These are phyloP conservation scores for Trochalopteron elliotii DNA, from an alignment of 2,113 vertebrate genomes.

Conservation along the genomic window DNA sequence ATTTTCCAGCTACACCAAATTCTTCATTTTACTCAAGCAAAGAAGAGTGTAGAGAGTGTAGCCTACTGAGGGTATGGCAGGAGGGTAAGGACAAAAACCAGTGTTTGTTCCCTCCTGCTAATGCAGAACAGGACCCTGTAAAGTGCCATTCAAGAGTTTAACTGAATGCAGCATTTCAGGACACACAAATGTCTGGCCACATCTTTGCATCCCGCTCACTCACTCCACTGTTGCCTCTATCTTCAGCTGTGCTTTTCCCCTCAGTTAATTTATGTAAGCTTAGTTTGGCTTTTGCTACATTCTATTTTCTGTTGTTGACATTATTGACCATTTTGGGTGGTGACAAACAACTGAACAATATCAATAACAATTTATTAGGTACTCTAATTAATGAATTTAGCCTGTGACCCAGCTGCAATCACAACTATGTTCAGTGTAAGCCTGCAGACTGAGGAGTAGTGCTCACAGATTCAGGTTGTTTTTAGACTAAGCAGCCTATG, in stretches of 20 bases:
- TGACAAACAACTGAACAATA: conserved; percentile 26
- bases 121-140: not conserved
- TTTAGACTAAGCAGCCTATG: not conserved
- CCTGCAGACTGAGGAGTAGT: not conserved
- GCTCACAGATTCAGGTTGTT: not conserved
- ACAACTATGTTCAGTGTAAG: not conserved
- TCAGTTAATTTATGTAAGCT: not conserved
- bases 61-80: not conserved
- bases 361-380: conserved; percentile 31
- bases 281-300: not conserved
- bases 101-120: not conserved
- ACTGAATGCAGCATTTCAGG: not conserved
- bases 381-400: conserved; percentile 52
- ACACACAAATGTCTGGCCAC: not conserved
- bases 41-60: not conserved
- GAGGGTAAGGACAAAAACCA: not conserved
- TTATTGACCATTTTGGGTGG: conserved; percentile 29
- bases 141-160: accelerated
- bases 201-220: not conserved
- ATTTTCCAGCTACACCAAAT: not conserved
- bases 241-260: not conserved
- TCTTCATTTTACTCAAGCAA: not conserved
- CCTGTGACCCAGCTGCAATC: not conserved
- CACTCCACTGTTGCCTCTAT: accelerated
- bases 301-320: not conserved